A percentile compares a stretch with the other conserved stretches of the same genome.
These are phyloP conservation scores for Melanostoma mellinum DNA, from an alignment of 2,888 invertebrate species.

Conservation along the genomic window DNA sequence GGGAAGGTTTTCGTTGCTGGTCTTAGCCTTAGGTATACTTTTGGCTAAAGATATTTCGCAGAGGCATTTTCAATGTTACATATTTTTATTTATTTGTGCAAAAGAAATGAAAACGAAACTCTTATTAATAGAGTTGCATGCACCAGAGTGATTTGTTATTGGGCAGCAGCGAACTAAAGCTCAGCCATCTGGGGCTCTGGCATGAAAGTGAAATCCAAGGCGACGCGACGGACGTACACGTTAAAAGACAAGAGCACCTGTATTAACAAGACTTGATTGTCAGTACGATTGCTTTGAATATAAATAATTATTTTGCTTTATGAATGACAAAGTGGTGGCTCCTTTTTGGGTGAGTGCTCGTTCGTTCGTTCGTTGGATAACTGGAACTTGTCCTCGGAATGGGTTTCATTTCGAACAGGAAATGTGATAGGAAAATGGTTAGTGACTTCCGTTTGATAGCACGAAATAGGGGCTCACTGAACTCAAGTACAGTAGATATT, in stretches of 20 bases:
- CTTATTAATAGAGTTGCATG: slow-evolving; percentile 25
- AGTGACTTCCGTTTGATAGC: slow-evolving; percentile 31
- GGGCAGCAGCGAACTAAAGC: slow-evolving; percentile 4
- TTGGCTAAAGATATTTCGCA: slow-evolving; percentile 7
- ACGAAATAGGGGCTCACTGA: not conserved
- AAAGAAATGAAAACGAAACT: slow-evolving; percentile 39
- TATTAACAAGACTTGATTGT: slow-evolving; percentile 22
- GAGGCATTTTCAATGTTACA: slow-evolving; percentile 40
- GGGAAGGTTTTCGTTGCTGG: slow-evolving; percentile 6
- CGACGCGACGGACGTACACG: slow-evolving; percentile 7
- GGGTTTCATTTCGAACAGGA: slow-evolving; percentile 25
- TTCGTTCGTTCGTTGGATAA: not conserved
- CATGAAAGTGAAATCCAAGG: slow-evolving; percentile 54
- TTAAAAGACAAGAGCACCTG: not conserved
- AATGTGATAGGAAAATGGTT: slow-evolving; percentile 24
- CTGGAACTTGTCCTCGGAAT: slow-evolving; percentile 38
- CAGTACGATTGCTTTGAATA: slow-evolving; percentile 33
- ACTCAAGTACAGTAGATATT: no score
- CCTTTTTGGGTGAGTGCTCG: slow-evolving; percentile 4
- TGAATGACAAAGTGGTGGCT: slow-evolving; percentile 37
- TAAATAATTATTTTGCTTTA: slow-evolving; percentile 21
- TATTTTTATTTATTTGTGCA: slow-evolving; percentile 18
- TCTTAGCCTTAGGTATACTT: not conserved
- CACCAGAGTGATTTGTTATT: slow-evolving; percentile 19
- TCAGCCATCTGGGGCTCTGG: not conserved